Evolutionary conservation across 2,797 vertebrate species (phyloP), one percentile per base, ranked within the genome.

Genomic region (Vespertilio murinus): DNA sequence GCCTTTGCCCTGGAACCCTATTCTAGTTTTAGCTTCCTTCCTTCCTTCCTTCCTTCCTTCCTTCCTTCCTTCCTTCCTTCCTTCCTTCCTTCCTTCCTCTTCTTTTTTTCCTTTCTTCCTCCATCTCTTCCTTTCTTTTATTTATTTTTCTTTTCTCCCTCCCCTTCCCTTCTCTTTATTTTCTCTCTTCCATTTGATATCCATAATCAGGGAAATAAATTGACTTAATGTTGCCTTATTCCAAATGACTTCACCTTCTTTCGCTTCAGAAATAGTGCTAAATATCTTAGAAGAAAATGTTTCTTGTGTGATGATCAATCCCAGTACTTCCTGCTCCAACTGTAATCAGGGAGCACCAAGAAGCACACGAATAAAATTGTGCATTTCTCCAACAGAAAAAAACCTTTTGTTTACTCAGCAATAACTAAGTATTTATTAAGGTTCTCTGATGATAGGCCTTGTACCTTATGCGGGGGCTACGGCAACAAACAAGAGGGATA

Each of bases 281-380:
- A 81, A 94, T 83, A 80, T 52, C 54, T 69, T 42, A 65, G 9
- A 64, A 95, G 74, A 93, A 94, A 85, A 18, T 93, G 6, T 54
- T 93, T 75, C 74, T 64, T 69, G 8, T 75, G 9, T 4, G 33
- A 23, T 22, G 9, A 49, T n/a, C 40, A 18, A 75, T 80, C 11
- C 61, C 56, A 22, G 79, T 42, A 74, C 40, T 83, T 94, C 10
- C 52, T 73, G 33, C 79, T 93, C 80, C 40, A 89, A 5, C 6
- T 40, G 45, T 33, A 90, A 85, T 20, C 25, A 85, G 71, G 18
- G 61, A 73, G 13, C 16, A 65, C 35, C 18, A 89, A 52, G 52
- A 93, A 35, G 3, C 13, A 54, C 3, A 54, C 49, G 79, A 82
- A 67, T 40, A 6, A 92, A 91, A 93, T 38, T 75, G 5, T 56